Percentiles rank a stretch among this genome's conserved stretches.
Evolutionary conservation across 2,888 invertebrate genomes (phyloP).

Genomic region (Epinotia demarniana): DNA sequence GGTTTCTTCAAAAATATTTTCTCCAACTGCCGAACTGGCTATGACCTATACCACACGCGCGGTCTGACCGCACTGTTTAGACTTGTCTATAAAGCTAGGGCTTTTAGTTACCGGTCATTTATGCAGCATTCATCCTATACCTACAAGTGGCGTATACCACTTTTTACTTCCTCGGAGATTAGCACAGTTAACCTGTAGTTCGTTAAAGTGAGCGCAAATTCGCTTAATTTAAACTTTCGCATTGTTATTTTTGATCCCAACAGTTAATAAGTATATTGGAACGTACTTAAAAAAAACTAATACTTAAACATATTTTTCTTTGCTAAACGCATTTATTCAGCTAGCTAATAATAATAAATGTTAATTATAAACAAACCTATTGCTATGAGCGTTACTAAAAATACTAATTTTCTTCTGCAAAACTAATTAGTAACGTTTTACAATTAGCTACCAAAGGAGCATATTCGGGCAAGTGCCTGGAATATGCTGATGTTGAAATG

Average conservation of each 20-base stretch:
- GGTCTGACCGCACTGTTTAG: conserved; percentile 54
- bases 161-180: conserved; percentile 34
- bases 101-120: conserved; percentile 66
- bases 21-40: background rate
- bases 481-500: conserved; percentile 41
- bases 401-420: background rate
- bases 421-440: conserved; percentile 24
- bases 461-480: conserved; percentile 24
- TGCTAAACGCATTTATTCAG: background rate
- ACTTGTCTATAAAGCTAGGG: conserved; percentile 61
- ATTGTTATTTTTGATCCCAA: conserved; percentile 12
- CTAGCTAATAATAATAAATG: background rate
- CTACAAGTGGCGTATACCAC: conserved; percentile 39
- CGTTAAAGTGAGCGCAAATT: conserved; percentile 11
- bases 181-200: conserved; percentile 30
- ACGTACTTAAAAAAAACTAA: no score
- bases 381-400: background rate
- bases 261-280: background rate
- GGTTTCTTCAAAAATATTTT: background rate
- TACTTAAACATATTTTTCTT: no score
- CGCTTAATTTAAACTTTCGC: conserved; percentile 23
- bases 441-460: conserved; percentile 28
- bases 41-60: conserved; percentile 48
- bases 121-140: conserved; percentile 55
- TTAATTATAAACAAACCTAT: background rate